Base-by-base conservation (phyloP, 2,113 vertebrate genomes). In the Calyptomena viridis region DNA sequence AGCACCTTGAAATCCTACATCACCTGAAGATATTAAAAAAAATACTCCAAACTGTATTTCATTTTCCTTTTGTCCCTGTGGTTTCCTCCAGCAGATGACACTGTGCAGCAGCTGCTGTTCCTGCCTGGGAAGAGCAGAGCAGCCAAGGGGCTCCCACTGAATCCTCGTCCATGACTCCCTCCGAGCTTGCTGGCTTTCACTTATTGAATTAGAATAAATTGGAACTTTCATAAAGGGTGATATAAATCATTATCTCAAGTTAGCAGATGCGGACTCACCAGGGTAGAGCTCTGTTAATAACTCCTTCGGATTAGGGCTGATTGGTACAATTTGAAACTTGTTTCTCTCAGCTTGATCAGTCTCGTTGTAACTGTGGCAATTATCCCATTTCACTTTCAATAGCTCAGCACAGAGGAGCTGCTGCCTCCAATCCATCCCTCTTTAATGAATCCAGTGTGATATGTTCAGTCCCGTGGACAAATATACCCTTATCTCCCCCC, bases 311-410 rank as follows among this genome's bases (percentile, higher is more conserved):
- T 98, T 98, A 98, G 97, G 97, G 97, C 97, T 98, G 98, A 98
- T 98, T 98, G 98, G 97, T 98, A 98, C 98, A 97, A 98, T 98
- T 98, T 98, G 97, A 98, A 98, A 98, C 97, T 98, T 98, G 98
- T 98, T 98, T 98, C 98, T 98, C 98, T 97, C 98, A 98, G 98
- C 98, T 98, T 98, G 98, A 98, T 98, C 98, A 97, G 97, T 92
- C 95, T 98, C 90, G 93, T 98, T 96, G 98, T 97, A 97, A 97
- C 97, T 95, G 98, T 96, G 31, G 98, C 97, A 98, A 98, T 98
- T 98, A 98, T 97, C 98, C 97, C 97, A 98, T 98, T 98, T 98
- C 95, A 84, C 97, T 98, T 97, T 97, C 97, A 98, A 94, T 97
- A 97, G 97, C 96, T 97, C 94, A 93, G 97, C 97, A 75, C 91